Evolutionary conservation across 2,888 invertebrate species (phyloP).

Genomic region (Marronus borbonicus): DNA sequence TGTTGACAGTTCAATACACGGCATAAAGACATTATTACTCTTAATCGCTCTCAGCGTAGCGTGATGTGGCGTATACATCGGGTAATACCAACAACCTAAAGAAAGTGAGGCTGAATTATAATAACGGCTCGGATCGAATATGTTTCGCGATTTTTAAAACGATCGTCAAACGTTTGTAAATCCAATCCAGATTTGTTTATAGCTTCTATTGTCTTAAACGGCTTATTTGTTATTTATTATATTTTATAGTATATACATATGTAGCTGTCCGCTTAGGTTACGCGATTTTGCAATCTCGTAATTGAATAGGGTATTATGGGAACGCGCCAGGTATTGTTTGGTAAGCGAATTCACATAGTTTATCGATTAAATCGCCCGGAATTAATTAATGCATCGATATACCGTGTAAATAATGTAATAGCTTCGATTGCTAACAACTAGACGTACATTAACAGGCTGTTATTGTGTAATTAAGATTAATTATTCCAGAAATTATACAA

Average conservation of each 20-base stretch:
- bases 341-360: background rate
- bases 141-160: slow-evolving; percentile 1
- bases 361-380: slow-evolving; percentile 1
- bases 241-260: slow-evolving; percentile 17
- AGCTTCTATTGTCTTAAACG: slow-evolving; percentile 15
- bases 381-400: too few relatives aligned
- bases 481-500: too few relatives aligned
- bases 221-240: slow-evolving; percentile 8
- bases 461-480: too few relatives aligned
- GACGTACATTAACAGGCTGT: too few relatives aligned
- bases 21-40: slow-evolving; percentile 45
- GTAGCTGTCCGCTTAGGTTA: background rate
- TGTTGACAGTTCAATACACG: slow-evolving; percentile 43
- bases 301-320: slow-evolving; percentile 14
- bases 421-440: too few relatives aligned
- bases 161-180: background rate
- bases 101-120: slow-evolving; percentile 1
- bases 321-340: background rate
- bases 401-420: too few relatives aligned
- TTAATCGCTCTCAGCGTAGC: slow-evolving; percentile 27
- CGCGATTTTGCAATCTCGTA: slow-evolving; percentile 13
- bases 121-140: background rate
- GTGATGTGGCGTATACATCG: background rate
- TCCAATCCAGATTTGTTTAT: slow-evolving; percentile 10
- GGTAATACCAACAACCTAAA: background rate